phyloP scores from a whole-genome alignment of 2,888 invertebrate species.

The Eledone cirrhosa region DNA sequence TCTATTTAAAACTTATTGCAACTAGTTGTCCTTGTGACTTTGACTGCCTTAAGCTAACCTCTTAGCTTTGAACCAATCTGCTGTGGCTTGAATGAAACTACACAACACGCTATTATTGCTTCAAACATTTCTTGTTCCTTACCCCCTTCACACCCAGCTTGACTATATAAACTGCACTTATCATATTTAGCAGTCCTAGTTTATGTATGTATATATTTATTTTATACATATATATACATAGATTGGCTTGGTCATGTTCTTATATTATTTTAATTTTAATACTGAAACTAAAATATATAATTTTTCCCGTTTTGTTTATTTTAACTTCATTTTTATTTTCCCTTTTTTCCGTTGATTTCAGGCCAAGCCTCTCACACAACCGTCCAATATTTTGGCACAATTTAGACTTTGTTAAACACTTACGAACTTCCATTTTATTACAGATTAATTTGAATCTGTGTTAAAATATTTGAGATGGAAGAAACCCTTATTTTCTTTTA shows the following conservation, averaged over 20 bases:
- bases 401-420: no score
- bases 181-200: neutral
- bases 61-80: neutral
- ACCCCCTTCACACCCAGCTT: slow-evolving; percentile 7
- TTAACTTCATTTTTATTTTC: slow-evolving; percentile 5
- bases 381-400: no score
- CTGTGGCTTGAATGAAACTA: slow-evolving; percentile 21
- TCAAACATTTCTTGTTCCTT: slow-evolving; percentile 14
- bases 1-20: no score
- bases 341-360: slow-evolving; percentile 20
- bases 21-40: neutral
- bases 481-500: slow-evolving; percentile 23
- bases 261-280: slow-evolving; percentile 3
- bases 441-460: no score
- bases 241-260: slow-evolving; percentile 25
- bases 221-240: neutral
- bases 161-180: slow-evolving; percentile 12
- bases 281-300: slow-evolving; percentile 1
- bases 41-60: slow-evolving; percentile 21
- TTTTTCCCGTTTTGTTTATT: slow-evolving; percentile 7
- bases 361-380: slow-evolving; percentile 1
- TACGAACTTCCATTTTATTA: no score
- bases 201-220: slow-evolving; percentile 2
- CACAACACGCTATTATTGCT: slow-evolving; percentile 27
- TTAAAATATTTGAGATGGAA: slow-evolving; percentile 5